Evolutionary conservation across 2,888 invertebrate genomes (phyloP), one percentile per base, ranked within the genome.

Genomic region (Phorcus lineatus): DNA sequence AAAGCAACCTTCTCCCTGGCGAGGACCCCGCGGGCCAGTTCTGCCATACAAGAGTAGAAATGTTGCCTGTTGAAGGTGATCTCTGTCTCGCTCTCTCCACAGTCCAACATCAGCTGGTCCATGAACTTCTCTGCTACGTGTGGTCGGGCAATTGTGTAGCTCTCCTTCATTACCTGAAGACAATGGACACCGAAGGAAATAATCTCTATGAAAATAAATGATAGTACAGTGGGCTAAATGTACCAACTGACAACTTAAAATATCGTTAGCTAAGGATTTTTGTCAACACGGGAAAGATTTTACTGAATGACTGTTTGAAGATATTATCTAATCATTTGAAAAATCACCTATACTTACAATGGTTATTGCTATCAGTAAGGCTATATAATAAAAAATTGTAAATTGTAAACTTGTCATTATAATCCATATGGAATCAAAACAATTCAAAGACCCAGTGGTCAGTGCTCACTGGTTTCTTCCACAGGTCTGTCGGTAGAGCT

Each of bases 401-500:
- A n/a, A n/a, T n/a, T n/a, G n/a, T n/a, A n/a, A n/a, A n/a, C n/a
- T n/a, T n/a, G n/a, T n/a, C n/a, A n/a, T n/a, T n/a, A n/a, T n/a
- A n/a, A n/a, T n/a, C n/a, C n/a, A n/a, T n/a, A n/a, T n/a, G n/a
- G n/a, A n/a, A n/a, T n/a, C n/a, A n/a, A n/a, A n/a, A n/a, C n/a
- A n/a, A n/a, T n/a, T n/a, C n/a, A n/a, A n/a, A n/a, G n/a, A n/a
- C n/a, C n/a, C n/a, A n/a, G n/a, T n/a, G n/a, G n/a, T n/a, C 9
- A 55, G 6, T 47, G 82, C 91, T 89, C 81, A 92, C 93, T 22
- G 91, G 89, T 84, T 87, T 89, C 82, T 93, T 93, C 93, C 93
- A 93, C 36, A 93, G 87, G 83, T 93, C 93, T n/a, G 92, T 92
- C 0, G 93, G 91, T 77, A 92, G 84, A n/a, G 90, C 90, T n/a